phyloP scores from a whole-genome alignment of 2,888 invertebrate genomes.

The Lasioglossum oenotherae region DNA sequence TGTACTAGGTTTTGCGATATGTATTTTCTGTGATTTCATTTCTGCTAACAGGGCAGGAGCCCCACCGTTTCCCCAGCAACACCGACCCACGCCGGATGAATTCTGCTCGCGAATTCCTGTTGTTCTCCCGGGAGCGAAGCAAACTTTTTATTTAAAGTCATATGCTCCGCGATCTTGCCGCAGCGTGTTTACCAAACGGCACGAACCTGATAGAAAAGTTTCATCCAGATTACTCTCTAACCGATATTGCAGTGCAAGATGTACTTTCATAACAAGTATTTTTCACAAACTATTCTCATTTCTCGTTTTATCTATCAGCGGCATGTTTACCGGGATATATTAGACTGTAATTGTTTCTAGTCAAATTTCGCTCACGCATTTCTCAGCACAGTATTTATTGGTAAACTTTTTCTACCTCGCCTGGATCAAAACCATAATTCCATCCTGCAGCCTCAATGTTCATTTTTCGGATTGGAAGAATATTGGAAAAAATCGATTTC shows the following conservation, averaged over 20 bases:
- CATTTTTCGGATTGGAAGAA: not conserved
- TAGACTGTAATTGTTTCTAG: not conserved
- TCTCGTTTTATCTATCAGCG: not conserved
- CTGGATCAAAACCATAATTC: not conserved
- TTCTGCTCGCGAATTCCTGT: conserved; percentile 12
- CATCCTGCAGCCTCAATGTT: not conserved
- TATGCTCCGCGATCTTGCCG: not conserved
- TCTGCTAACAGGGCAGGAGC: not conserved
- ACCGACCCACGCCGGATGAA: conserved; percentile 8
- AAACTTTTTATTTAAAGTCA: conserved; percentile 16
- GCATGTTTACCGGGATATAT: not conserved
- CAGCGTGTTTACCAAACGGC: conserved; percentile 13
- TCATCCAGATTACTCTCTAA: conserved; percentile 23
- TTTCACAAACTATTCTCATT: not conserved
- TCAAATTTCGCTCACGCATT: not conserved
- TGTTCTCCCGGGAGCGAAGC: not conserved
- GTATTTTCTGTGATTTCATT: conserved; percentile 10
- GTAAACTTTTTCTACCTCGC: not conserved
- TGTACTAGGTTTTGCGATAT: not conserved
- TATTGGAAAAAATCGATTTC: not conserved
- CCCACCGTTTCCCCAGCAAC: not conserved
- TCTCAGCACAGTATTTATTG: not conserved
- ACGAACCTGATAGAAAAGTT: conserved; percentile 25
- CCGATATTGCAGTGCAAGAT: not conserved
- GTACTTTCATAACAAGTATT: not conserved